These are phyloP conservation scores for Scylla paramamosain DNA, from an alignment of 1,140 invertebrate species.

Conservation along the genomic window DNA sequence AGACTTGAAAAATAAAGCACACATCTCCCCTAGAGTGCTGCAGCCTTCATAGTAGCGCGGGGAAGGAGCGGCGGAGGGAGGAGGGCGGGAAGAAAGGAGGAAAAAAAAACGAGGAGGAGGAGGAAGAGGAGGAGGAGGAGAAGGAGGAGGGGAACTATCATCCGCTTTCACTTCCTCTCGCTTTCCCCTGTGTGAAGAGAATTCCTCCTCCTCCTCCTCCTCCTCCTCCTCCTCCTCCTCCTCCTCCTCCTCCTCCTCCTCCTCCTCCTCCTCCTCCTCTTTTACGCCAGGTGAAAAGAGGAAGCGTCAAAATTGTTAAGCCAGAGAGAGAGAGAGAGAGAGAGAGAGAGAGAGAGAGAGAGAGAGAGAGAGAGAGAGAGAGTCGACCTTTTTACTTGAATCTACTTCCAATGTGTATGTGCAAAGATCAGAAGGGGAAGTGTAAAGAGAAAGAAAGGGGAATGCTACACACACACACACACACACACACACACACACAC, in stretches of 20 bases:
- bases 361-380: neutral
- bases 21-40: too few species aligned
- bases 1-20: neutral
- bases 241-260: neutral
- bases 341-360: neutral
- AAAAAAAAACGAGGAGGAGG: neutral
- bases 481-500: slow-evolving; percentile 42
- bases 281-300: neutral
- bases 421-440: neutral
- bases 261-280: neutral
- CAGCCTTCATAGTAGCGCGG: neutral
- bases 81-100: neutral
- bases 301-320: too few species aligned
- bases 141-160: neutral
- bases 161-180: too few species aligned
- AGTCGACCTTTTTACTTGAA: too few species aligned
- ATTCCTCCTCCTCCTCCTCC: neutral
- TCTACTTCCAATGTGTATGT: too few species aligned
- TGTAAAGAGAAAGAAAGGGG: neutral
- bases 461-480: slow-evolving; percentile 15
- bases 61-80: neutral
- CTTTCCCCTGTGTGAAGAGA: neutral
- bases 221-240: slow-evolving; percentile 49
- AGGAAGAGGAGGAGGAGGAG: neutral
- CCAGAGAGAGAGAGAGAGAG: neutral